Conservation (phyloP, 1,140 invertebrate genomes). For the Bombus impatiens region DNA sequence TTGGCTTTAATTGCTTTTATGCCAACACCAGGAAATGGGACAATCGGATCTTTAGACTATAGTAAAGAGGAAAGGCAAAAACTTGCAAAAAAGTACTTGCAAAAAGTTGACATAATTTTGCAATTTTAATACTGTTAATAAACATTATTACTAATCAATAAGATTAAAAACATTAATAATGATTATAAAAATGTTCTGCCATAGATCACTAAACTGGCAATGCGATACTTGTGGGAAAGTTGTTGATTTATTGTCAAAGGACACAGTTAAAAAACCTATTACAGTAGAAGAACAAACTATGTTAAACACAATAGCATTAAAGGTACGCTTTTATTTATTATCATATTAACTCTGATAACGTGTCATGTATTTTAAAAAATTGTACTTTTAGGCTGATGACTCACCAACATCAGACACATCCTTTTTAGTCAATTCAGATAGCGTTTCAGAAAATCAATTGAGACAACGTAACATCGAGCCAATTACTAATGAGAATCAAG, state of each 20-base stretch:
- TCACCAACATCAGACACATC: constrained; percentile 64
- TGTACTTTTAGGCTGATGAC: constrained; percentile 76
- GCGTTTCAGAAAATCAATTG: constrained; percentile 65
- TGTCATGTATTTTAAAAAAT: not conserved
- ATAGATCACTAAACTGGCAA: constrained; percentile 79
- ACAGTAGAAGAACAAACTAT: constrained; percentile 81
- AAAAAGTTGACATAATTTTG: not conserved
- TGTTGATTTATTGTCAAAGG: constrained; percentile 76
- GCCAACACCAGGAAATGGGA: constrained; percentile 93
- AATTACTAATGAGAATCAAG: constrained; percentile 55
- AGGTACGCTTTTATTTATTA: constrained; percentile 67
- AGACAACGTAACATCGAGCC: constrained; percentile 74
- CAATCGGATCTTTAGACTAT: constrained; percentile 95
- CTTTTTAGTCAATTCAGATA: constrained; percentile 55
- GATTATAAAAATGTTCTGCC: constrained; percentile 25
- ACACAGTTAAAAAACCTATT: constrained; percentile 75
- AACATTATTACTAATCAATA: not conserved
- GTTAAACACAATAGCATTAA: constrained; percentile 80
- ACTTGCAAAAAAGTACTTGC: constrained; percentile 89
- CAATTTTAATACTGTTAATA: not conserved
- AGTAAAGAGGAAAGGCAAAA: constrained; percentile 90
- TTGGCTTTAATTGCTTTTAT: constrained; percentile 97
- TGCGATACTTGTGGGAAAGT: constrained; percentile 79
- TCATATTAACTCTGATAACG: not conserved
- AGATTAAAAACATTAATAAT: not conserved